Base-by-base conservation (phyloP, 2,113 vertebrate genomes). In the Mirounga angustirostris region DNA sequence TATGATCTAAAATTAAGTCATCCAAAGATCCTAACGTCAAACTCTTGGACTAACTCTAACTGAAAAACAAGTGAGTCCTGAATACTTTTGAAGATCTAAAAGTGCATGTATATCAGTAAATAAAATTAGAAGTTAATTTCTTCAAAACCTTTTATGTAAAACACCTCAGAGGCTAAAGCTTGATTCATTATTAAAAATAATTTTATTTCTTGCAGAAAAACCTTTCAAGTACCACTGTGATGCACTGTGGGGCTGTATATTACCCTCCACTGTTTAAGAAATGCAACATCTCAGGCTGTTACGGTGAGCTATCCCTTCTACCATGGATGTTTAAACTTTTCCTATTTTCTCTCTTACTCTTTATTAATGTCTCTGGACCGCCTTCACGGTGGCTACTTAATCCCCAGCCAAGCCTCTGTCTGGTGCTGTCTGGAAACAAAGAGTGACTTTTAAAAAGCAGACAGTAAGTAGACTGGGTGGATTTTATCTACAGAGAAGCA, bases 371-470 rank as follows among this genome's bases (percentile, higher is more conserved):
- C 65, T 82, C 67, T 22, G 33, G 19, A 43, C 16, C 61, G 63
- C 8, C 67, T 59, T 94, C 74, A 73, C 0, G 11, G 67, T 14
- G 46, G 89, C 71, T 36, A 21, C 61, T 80, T 95, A 76, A 93
- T 92, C 78, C 50, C 56, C 11, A 40, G 36, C 43, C 19, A 63
- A 89, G 43, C 50, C 40, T 81, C 61, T 95, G 40, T 89, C n/a
- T 89, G 40, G 96, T 83, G 50, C 67, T 89, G 43, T 78, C 74
- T 96, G 79, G 63, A 93, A 97, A 90, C 69, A 81, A 90, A 84
- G n/a, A 90, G n/a, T 73, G 81, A 71, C 84, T 97, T 97, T 94
- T 94, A 52, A 97, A 90, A 89, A 73, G 14, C 26, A 83, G 61
- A 79, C n/a, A 54, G 28, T 86, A 73, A 91, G 63, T 50, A 91